Conservation (phyloP, 2,113 vertebrate species). For the Oncorhynchus mykiss region DNA sequence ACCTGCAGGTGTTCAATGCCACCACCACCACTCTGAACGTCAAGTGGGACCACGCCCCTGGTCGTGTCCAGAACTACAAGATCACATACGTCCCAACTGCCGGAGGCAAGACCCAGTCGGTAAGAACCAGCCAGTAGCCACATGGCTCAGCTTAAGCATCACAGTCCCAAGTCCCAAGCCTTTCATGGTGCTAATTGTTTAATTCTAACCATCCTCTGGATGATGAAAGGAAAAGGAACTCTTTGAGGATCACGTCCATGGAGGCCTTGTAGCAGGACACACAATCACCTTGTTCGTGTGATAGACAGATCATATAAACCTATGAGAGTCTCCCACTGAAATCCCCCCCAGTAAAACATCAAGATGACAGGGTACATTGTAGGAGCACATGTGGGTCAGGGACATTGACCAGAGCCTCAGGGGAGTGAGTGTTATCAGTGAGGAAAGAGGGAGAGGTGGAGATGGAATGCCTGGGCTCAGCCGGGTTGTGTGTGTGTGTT, state of each 20-base stretch:
- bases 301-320: too few species aligned
- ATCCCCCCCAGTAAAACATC: not conserved
- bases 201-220: not conserved
- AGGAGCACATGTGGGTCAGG: not conserved
- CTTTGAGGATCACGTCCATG: too few species aligned
- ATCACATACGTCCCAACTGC: slow-evolving; percentile 83
- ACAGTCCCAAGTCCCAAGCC: not conserved
- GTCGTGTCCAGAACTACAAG: slow-evolving; percentile 88
- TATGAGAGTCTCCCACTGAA: not conserved
- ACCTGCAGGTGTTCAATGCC: slow-evolving; percentile 93
- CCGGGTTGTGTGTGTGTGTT: not conserved
- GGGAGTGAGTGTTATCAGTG: too few species aligned
- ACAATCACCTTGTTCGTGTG: not conserved
- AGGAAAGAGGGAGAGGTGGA: not conserved
- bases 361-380: not conserved
- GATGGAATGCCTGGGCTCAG: not conserved
- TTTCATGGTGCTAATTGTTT: not conserved
- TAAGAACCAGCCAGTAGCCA: slow-evolving; percentile 59
- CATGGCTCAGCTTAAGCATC: not conserved
- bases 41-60: slow-evolving; percentile 90
- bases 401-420: slow-evolving; percentile 10
- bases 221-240: too few species aligned
- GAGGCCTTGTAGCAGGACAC: too few species aligned
- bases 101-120: slow-evolving; percentile 81
- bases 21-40: slow-evolving; percentile 88